Evolutionary conservation across 2,888 invertebrate species (phyloP), one percentile per base, ranked within the genome.

Genomic region (Orthosia cruda): DNA sequence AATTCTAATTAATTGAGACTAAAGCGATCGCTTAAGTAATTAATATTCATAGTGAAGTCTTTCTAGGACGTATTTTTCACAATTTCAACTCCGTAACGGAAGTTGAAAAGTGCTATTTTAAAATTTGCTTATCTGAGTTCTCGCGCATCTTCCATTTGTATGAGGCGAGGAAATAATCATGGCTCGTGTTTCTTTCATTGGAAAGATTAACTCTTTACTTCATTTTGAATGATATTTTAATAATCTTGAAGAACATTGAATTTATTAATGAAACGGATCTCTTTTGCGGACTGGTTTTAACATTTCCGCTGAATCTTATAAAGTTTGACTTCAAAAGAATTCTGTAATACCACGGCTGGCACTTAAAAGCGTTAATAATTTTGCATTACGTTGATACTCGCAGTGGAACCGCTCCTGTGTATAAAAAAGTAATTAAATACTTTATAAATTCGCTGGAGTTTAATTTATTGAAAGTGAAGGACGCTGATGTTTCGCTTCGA

Each of bases 1-100:
- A 78, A 84, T 78, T 80, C 73, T 77, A 75, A 87, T 85, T 80
- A 85, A 86, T 83, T 79, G 69, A 81, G 74, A 65, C 74, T 74
- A 75, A 83, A 77, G 74, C 64, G 77, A 83, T 85, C 69, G 71
- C 68, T 86, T 58, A 74, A 84, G 83, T 71, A 71, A 87, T 87
- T 87, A 85, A 85, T 87, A 81, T 81, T 85, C 85, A 83, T 76
- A 73, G 71, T 63, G 62, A 61, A 75, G 75, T 75, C 71, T 70
- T 69, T 55, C 75, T 74, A 71, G 68, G 65, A 83, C 64, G 74
- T 73, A 74, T 77, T 84, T 78, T 67, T 68, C 55, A 78, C 74
- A 82, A 72, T 74, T 86, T 72, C 50, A 63, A 74, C 64, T 71
- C 57, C 12, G 62, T 71, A 86, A 79, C 65, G 76, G 62, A 69